Conservation (phyloP, 2,888 invertebrate species). For the Drosophila sordidula region DNA sequence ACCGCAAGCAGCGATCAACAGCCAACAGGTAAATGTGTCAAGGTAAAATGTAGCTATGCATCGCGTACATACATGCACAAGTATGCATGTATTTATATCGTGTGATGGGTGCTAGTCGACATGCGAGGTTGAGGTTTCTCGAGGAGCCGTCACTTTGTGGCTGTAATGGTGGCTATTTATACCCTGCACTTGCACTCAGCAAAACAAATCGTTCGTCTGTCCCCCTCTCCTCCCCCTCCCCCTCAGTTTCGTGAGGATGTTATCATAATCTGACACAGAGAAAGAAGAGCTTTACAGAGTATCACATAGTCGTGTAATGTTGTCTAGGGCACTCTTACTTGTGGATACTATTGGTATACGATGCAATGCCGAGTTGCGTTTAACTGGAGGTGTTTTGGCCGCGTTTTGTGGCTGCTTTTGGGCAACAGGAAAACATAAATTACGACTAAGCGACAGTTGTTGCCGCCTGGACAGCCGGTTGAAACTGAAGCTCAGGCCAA, state of each 20-base stretch:
- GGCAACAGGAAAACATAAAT: conserved; percentile 76
- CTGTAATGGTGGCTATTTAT: neutral
- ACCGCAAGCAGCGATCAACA: conserved; percentile 51
- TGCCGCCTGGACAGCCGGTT: conserved; percentile 27
- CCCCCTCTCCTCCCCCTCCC: no score
- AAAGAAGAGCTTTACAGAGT: neutral
- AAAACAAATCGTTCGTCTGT: no score
- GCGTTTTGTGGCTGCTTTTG: conserved; percentile 41
- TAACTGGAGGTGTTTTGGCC: conserved; percentile 52
- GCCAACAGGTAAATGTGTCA: conserved; percentile 71
- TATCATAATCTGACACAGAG: neutral
- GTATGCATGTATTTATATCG: neutral
- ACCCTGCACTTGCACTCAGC: neutral
- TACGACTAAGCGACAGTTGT: conserved; percentile 70
- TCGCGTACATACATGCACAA: neutral
- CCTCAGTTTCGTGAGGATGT: no score
- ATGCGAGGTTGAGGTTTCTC: conserved; percentile 42
- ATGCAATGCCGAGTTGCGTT: conserved; percentile 27
- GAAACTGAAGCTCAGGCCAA: conserved; percentile 54
- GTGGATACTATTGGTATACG: conserved; percentile 5
- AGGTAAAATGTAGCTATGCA: conserved; percentile 65
- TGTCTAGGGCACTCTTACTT: neutral
- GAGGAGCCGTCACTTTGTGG: conserved; percentile 41
- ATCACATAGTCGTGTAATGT: neutral
- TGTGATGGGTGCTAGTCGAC: conserved; percentile 34